Percentiles rank a stretch among this genome's conserved stretches.
Conservation (phyloP, 2,888 invertebrate species). For the Temnothorax rugatulus region DNA sequence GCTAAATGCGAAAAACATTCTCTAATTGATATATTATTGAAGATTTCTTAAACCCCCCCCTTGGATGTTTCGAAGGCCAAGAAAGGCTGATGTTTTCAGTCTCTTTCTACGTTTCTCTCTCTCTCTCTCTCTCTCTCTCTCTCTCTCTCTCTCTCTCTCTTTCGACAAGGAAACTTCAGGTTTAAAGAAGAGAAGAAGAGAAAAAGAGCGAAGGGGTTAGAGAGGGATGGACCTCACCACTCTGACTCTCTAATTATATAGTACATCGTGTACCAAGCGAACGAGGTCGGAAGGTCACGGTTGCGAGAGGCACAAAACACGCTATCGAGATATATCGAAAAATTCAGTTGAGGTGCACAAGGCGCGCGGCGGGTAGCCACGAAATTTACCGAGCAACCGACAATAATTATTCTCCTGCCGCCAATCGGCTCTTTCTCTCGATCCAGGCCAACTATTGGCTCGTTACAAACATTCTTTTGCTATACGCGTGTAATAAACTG, state of each 20-base stretch:
- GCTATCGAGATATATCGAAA: slow-evolving; percentile 80
- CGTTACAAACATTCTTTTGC: background rate
- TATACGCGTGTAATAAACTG: background rate
- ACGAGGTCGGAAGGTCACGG: slow-evolving; percentile 73
- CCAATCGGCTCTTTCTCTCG: background rate
- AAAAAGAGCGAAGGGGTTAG: slow-evolving; percentile 39
- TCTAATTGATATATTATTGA: slow-evolving; percentile 70
- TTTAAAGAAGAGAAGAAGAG: slow-evolving; percentile 56
- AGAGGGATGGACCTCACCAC: slow-evolving; percentile 69
- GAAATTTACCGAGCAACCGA: slow-evolving; percentile 71
- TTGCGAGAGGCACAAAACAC: slow-evolving; percentile 75
- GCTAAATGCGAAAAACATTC: background rate
- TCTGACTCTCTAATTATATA: slow-evolving; percentile 85
- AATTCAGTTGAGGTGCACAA: slow-evolving; percentile 63
- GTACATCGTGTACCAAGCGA: slow-evolving; percentile 79
- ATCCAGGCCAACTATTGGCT: slow-evolving; percentile 8
- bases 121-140: background rate
- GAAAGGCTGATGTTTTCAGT: slow-evolving; percentile 46
- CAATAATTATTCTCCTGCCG: slow-evolving; percentile 73
- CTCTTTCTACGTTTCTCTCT: background rate
- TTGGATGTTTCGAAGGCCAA: slow-evolving; percentile 53
- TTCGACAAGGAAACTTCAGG: slow-evolving; percentile 62
- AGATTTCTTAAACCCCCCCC: slow-evolving; percentile 60
- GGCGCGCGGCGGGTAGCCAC: slow-evolving; percentile 70
- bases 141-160: background rate